Evolutionary conservation across 1,140 invertebrate genomes (phyloP).

Genomic region (Drosophila ercepeae): DNA sequence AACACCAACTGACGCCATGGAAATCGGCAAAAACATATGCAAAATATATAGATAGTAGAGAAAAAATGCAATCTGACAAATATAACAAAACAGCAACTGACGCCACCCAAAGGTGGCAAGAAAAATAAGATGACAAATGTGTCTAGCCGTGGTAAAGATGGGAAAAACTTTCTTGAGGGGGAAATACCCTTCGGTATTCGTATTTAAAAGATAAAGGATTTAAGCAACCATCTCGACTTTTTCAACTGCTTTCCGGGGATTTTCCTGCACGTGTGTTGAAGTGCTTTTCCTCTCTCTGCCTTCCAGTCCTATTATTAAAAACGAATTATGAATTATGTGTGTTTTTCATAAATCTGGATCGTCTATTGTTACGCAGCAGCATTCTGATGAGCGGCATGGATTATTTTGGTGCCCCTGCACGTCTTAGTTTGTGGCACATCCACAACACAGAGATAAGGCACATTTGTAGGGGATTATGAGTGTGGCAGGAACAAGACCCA

Average conservation of each 20-base stretch:
- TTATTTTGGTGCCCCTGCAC: constrained; percentile 34
- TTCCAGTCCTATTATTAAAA: constrained; percentile 65
- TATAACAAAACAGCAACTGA: constrained; percentile 25
- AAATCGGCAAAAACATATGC: constrained; percentile 43
- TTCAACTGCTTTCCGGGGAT: constrained; percentile 11
- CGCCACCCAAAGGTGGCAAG: constrained; percentile 33
- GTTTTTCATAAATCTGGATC: constrained; percentile 59
- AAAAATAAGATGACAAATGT: constrained; percentile 68
- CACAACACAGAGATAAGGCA: constrained; percentile 66
- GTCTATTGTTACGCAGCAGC: constrained; percentile 42
- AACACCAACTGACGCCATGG: constrained; percentile 52
- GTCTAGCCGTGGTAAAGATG: constrained; percentile 56
- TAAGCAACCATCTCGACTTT: constrained; percentile 26
- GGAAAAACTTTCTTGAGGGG: constrained; percentile 3
- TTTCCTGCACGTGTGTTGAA: constrained; percentile 41
- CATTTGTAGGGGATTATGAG: constrained; percentile 63
- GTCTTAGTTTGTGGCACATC: constrained; percentile 44
- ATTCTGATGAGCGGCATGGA: constrained; percentile 28
- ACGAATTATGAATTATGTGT: constrained; percentile 79
- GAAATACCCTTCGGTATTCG: not conserved
- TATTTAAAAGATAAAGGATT: constrained; percentile 44
- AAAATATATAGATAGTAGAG: constrained; percentile 18
- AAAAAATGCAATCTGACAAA: constrained; percentile 38
- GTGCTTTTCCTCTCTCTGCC: constrained; percentile 7
- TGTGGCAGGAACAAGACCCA: constrained; percentile 11